Conservation (phyloP, 2,797 vertebrate species). For the Lepus townsendii region DNA sequence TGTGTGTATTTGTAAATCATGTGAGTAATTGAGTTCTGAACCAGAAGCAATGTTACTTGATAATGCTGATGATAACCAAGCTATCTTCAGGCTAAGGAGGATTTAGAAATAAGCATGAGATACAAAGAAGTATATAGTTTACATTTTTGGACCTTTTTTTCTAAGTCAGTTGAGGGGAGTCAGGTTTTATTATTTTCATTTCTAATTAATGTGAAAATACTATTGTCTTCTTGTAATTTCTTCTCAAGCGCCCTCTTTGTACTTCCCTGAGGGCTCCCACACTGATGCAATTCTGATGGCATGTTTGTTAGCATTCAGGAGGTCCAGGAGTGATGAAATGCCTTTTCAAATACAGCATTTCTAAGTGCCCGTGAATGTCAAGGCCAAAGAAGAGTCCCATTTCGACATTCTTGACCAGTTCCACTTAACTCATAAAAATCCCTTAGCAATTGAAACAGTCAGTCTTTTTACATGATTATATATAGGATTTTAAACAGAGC, state of each 20-base stretch:
- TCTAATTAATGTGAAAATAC: constrained; percentile 38
- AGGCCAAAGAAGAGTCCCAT: not conserved
- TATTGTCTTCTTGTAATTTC: not conserved
- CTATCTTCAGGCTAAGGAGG: not conserved
- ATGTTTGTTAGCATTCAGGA: not conserved
- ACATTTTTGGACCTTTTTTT: not conserved
- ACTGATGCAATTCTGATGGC: not conserved
- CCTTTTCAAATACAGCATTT: not conserved
- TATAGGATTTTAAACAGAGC: not conserved
- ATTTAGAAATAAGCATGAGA: not conserved
- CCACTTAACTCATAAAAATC: not conserved
- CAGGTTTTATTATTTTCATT: constrained; percentile 15
- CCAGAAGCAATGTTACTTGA: not conserved
- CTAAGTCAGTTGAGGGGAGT: not conserved
- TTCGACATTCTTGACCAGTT: not conserved
- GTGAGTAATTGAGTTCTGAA: constrained; percentile 47
- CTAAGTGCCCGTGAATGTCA: not conserved
- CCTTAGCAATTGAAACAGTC: not conserved
- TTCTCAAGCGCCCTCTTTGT: not conserved
- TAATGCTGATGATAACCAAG: not conserved
- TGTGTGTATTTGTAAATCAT: constrained; percentile 51
- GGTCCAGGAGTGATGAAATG: not conserved
- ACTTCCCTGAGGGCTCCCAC: not conserved
- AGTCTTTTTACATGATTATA: constrained; percentile 26
- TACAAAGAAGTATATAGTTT: constrained; percentile 44